A percentile compares a stretch with the other conserved stretches of the same genome.
These are phyloP conservation scores for Carollia perspicillata DNA, from an alignment of 2,113 vertebrate species.

Conservation along the genomic window DNA sequence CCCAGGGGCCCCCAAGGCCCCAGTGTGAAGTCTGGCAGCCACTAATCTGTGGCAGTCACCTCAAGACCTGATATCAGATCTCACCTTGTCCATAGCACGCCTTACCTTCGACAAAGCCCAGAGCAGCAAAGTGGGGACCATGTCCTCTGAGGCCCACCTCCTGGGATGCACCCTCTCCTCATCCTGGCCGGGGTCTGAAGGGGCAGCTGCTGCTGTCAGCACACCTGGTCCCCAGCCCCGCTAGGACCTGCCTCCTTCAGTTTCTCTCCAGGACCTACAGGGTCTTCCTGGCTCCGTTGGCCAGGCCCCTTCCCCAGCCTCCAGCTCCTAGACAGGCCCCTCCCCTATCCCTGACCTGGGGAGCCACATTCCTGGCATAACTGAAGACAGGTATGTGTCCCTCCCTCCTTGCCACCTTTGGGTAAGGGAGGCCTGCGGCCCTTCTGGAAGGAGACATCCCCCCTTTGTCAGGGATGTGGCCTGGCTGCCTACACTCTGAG, in stretches of 20 bases:
- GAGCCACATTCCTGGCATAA: conserved; percentile 74
- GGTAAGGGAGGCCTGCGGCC: background rate
- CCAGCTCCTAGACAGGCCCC: background rate
- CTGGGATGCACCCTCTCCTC: background rate
- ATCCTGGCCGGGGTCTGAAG: background rate
- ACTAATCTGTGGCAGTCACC: background rate
- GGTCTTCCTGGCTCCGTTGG: background rate
- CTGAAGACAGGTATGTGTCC: conserved; percentile 75
- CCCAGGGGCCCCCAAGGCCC: background rate
- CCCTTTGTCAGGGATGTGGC: background rate
- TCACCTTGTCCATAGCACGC: background rate
- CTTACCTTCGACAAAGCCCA: background rate
- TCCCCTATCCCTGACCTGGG: conserved; percentile 28
- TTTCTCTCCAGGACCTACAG: background rate
- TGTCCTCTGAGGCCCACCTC: too few relatives aligned
- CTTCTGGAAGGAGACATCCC: background rate
- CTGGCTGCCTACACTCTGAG: background rate
- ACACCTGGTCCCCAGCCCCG: background rate
- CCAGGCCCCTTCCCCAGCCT: background rate
- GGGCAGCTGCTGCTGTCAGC: background rate
- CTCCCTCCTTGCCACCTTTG: conserved; percentile 62
- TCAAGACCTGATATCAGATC: background rate
- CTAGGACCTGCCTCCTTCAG: background rate
- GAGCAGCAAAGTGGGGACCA: background rate
- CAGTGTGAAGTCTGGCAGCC: background rate